Evolutionary conservation across 2,797 vertebrate species (phyloP), one percentile per base, ranked within the genome.

Genomic region (Vultur gryphus): DNA sequence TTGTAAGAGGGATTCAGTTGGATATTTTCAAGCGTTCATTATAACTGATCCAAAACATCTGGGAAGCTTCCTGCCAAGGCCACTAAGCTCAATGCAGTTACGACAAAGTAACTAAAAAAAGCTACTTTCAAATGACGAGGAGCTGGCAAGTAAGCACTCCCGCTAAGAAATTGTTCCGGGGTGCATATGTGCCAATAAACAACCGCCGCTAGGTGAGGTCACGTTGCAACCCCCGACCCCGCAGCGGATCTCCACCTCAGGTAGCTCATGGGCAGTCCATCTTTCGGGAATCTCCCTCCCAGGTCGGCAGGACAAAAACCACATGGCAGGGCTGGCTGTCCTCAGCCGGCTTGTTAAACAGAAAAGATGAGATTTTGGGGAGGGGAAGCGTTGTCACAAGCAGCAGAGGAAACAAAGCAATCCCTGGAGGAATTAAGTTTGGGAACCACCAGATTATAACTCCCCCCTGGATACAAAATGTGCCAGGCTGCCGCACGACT

Each of bases 1-100:
- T 86, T 72, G 55, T 66, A 84, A 64, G 71, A 79, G 48, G 62
- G 69, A 59, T 49, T 82, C 72, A 49, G 49, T 25, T 8, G 11
- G 46, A 28, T 92, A 72, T 90, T 94, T 90, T 81, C 82, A 84
- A 87, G 66, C 51, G 73, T 78, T 87, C 75, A 77, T 81, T 90
- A 55, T 31, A 84, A 73, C 55, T 86, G 71, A 90, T 89, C 46
- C 54, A 81, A 79, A 94, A 82, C 89, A 91, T 84, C 79, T 81
- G 78, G 65, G 64, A 77, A 82, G 39, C 57, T 77, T 89, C 71
- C 62, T 69, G 90, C 59, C 33, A 71, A 73, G 78, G 65, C 85
- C 55, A 80, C 51, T 52, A 51, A 88, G 37, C 87, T 88, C 77
- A 33, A 17, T 4, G 24, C n/a, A 75, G 66, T 91, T 77, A 80